These are phyloP conservation scores for Erannis defoliaria DNA, from an alignment of 2,888 invertebrate species.

Conservation along the genomic window DNA sequence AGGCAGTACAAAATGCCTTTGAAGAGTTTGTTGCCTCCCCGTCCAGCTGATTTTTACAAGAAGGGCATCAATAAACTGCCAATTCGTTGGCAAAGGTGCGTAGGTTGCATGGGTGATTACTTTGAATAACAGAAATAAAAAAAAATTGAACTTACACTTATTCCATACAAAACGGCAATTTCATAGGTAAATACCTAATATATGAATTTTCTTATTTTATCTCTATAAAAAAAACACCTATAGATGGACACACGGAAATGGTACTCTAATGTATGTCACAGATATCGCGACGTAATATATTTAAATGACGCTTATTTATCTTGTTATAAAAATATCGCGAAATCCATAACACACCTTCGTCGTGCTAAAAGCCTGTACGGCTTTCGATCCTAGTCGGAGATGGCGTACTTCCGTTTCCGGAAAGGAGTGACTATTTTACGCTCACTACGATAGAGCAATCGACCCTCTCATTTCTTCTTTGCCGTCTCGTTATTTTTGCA, in stretches of 20 bases:
- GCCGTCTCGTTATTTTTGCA: conserved; percentile 54
- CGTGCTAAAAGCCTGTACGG: conserved; percentile 39
- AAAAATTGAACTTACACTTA: no score
- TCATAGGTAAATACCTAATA: no score
- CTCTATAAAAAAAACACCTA: no score
- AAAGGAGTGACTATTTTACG: conserved; percentile 52
- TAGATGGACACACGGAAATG: background rate
- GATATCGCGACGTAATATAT: conserved; percentile 11
- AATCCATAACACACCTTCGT: conserved; percentile 39
- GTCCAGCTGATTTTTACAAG: no score
- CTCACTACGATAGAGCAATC: conserved; percentile 45
- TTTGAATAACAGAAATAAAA: no score
- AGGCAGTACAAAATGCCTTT: no score
- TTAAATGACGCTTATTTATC: conserved; percentile 26
- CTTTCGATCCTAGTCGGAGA: conserved; percentile 58
- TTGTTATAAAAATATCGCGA: conserved; percentile 44
- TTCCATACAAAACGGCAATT: no score
- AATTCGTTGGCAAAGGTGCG: no score
- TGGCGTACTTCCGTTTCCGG: conserved; percentile 60
- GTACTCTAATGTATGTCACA: background rate
- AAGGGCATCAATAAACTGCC: no score
- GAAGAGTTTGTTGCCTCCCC: no score
- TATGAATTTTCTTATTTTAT: no score
- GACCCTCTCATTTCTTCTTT: conserved; percentile 52
- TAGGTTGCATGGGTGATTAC: no score